Evolutionary conservation across 1,140 invertebrate species (phyloP).

Genomic region (Drepana arcuata): DNA sequence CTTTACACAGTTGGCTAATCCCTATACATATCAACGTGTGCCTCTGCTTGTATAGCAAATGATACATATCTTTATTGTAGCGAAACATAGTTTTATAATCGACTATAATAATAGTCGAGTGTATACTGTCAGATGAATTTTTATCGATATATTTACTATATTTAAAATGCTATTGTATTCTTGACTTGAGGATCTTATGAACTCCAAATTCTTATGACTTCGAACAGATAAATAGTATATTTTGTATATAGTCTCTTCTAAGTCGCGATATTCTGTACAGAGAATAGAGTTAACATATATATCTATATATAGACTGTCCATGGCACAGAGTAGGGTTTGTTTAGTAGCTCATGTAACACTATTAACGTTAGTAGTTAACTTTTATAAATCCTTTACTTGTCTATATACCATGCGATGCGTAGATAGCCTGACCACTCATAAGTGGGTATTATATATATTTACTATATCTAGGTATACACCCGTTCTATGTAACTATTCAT

Average conservation of each 20-base stretch:
- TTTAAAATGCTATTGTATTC: conserved; percentile 47
- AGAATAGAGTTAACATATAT: conserved; percentile 31
- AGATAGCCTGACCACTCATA: too few relatives aligned
- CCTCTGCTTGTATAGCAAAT: conserved; percentile 66
- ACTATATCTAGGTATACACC: too few relatives aligned
- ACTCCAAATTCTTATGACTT: conserved; percentile 67
- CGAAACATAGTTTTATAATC: conserved; percentile 53
- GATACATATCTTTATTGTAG: conserved; percentile 63
- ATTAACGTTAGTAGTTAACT: too few relatives aligned
- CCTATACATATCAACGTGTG: conserved; percentile 69
- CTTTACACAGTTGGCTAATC: conserved; percentile 40
- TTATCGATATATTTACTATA: conserved; percentile 55
- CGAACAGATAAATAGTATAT: conserved; percentile 52
- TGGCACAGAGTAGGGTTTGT: too few relatives aligned
- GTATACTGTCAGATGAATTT: conserved; percentile 53
- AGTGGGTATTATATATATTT: too few relatives aligned
- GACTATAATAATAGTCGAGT: conserved; percentile 32
- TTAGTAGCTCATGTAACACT: too few relatives aligned
- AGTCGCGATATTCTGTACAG: conserved; percentile 32
- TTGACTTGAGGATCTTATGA: conserved; percentile 63
- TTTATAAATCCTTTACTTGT: too few relatives aligned
- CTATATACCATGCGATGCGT: too few relatives aligned
- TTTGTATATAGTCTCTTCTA: conserved; percentile 62
- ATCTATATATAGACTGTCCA: too few relatives aligned
- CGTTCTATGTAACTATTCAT: too few relatives aligned